Conservation (phyloP, 2,797 vertebrate species). For the Sparus aurata region DNA sequence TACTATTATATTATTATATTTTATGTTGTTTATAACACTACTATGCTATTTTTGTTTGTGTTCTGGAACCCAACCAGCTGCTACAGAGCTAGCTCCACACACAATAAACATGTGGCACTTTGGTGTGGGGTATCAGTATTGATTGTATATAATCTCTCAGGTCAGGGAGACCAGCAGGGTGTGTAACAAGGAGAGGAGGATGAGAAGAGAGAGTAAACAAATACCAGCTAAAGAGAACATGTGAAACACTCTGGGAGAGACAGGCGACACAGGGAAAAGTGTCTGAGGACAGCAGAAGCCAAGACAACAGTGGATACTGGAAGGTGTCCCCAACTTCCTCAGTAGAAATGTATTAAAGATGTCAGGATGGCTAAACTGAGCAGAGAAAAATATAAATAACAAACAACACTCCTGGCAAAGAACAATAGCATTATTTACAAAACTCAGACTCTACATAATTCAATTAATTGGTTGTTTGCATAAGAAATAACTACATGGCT, state of each 20-base stretch:
- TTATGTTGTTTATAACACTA: not conserved
- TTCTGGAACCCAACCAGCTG: not conserved
- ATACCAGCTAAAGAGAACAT: constrained; percentile 16
- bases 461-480: not conserved
- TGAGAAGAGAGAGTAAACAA: constrained; percentile 30
- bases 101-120: constrained; percentile 6
- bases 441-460: not conserved
- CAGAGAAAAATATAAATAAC: not conserved
- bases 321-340: not conserved
- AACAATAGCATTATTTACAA: too few species aligned
- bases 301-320: not conserved
- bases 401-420: not conserved
- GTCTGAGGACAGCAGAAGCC: not conserved
- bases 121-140: constrained; percentile 29
- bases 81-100: not conserved
- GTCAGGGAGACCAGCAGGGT: constrained; percentile 18
- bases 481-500: not conserved
- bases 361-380: too few species aligned
- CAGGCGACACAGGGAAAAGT: not conserved
- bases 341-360: not conserved
- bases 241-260: constrained; percentile 1
- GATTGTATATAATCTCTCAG: constrained; percentile 37
- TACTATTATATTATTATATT: not conserved
- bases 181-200: constrained; percentile 29
- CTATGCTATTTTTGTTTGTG: not conserved